Percentiles rank a stretch among this genome's conserved stretches.
These are phyloP conservation scores for Cheilosia soror DNA, from an alignment of 2,888 invertebrate genomes.

Conservation along the genomic window DNA sequence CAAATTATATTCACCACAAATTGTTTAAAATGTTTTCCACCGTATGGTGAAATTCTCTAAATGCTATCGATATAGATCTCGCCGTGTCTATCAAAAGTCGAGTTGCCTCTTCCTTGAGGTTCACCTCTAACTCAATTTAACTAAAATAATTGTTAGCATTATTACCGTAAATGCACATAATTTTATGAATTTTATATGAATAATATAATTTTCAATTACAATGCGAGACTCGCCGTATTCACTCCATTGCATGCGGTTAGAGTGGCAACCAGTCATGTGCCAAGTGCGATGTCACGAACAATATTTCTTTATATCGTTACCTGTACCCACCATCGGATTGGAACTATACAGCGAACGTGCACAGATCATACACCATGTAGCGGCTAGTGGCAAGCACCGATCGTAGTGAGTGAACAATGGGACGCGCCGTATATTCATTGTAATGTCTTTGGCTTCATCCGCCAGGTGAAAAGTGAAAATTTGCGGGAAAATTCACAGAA, in stretches of 20 bases:
- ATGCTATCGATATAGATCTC: neutral
- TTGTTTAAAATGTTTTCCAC: neutral
- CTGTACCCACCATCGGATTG: constrained; percentile 34
- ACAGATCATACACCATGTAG: constrained; percentile 28
- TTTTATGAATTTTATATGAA: constrained; percentile 30
- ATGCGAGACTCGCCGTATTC: constrained; percentile 29
- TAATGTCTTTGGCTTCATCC: constrained; percentile 50
- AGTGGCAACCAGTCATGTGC: constrained; percentile 53
- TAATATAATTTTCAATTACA: constrained; percentile 63
- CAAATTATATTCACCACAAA: neutral
- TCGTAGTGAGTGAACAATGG: constrained; percentile 60
- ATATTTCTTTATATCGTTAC: constrained; percentile 60
- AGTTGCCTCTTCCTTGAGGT: neutral
- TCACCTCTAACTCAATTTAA: constrained; percentile 23
- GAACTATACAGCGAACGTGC: constrained; percentile 39
- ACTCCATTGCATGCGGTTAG: constrained; percentile 29
- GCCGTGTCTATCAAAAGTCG: no score
- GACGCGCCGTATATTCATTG: constrained; percentile 40
- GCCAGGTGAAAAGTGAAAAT: constrained; percentile 71
- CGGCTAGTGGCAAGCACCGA: neutral
- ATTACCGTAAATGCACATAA: constrained; percentile 24
- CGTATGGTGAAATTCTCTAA: neutral
- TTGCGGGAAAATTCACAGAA: constrained; percentile 51
- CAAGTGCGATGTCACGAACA: constrained; percentile 60
- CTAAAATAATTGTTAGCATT: constrained; percentile 17